phyloP scores from a whole-genome alignment of 2,797 vertebrate species.

The Falco biarmicus region DNA sequence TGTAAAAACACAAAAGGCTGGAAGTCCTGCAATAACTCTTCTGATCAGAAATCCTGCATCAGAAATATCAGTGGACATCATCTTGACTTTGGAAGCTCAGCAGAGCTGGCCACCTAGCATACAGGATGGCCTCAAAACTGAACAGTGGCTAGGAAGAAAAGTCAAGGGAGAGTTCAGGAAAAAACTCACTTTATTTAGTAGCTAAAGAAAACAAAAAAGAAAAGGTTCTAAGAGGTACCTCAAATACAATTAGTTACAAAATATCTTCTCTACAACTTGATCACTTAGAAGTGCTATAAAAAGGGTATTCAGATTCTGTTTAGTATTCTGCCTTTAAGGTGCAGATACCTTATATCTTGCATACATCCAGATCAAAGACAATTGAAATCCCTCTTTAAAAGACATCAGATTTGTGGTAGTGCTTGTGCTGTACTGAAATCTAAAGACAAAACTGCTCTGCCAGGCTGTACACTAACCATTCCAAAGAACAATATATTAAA shows the following conservation, averaged over 20 bases:
- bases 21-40: slow-evolving; percentile 86
- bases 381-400: neutral
- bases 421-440: neutral
- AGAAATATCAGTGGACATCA: slow-evolving; percentile 86
- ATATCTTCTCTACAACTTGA: neutral
- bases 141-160: slow-evolving; percentile 83
- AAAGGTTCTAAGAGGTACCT: slow-evolving; percentile 66
- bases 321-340: neutral
- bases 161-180: slow-evolving; percentile 25
- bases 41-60: slow-evolving; percentile 56
- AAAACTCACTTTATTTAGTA: slow-evolving; percentile 76
- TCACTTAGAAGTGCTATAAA: neutral
- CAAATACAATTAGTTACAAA: neutral
- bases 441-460: neutral
- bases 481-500: neutral
- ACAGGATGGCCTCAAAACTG: slow-evolving; percentile 70
- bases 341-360: neutral
- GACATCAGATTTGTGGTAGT: neutral
- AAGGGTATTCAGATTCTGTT: neutral
- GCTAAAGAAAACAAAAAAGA: slow-evolving; percentile 81
- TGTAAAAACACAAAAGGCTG: slow-evolving; percentile 68
- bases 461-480: neutral
- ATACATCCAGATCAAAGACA: neutral
- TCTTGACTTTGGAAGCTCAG: slow-evolving; percentile 79
- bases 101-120: slow-evolving; percentile 77